phyloP scores from a whole-genome alignment of 2,888 invertebrate genomes.

The Allacma fusca region DNA sequence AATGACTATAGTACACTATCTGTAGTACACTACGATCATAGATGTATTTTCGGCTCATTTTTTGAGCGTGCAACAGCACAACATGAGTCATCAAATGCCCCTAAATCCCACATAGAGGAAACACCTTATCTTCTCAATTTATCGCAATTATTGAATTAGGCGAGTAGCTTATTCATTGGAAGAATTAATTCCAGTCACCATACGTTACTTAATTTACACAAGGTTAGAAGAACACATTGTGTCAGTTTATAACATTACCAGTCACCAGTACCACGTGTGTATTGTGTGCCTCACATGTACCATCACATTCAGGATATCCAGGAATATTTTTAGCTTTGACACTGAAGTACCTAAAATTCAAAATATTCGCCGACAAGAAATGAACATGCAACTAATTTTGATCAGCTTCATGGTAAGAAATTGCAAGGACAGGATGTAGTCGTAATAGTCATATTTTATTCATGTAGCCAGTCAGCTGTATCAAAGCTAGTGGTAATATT shows the following conservation, averaged over 20 bases:
- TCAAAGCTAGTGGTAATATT: background rate
- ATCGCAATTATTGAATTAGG: slow-evolving; percentile 9
- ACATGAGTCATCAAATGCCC: background rate
- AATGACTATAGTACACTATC: background rate
- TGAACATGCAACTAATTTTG: background rate
- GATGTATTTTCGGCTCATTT: too few relatives aligned
- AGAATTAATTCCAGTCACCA: background rate
- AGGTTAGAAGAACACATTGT: too few relatives aligned
- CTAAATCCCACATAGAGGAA: background rate
- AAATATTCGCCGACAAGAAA: background rate
- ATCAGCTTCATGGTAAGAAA: background rate
- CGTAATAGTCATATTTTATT: background rate
- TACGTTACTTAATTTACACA: too few relatives aligned
- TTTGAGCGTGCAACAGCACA: background rate
- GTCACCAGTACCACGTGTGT: too few relatives aligned
- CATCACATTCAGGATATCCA: too few relatives aligned
- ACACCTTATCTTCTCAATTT: slow-evolving; percentile 4
- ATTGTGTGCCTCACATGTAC: too few relatives aligned
- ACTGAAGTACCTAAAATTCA: background rate
- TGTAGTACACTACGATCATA: too few relatives aligned
- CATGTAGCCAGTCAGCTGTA: background rate
- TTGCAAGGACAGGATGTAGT: background rate
- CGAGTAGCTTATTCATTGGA: background rate
- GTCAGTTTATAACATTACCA: too few relatives aligned
- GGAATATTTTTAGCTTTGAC: too few relatives aligned